Conservation (phyloP, 2,113 vertebrate species). For the Sylvilagus bachmani region DNA sequence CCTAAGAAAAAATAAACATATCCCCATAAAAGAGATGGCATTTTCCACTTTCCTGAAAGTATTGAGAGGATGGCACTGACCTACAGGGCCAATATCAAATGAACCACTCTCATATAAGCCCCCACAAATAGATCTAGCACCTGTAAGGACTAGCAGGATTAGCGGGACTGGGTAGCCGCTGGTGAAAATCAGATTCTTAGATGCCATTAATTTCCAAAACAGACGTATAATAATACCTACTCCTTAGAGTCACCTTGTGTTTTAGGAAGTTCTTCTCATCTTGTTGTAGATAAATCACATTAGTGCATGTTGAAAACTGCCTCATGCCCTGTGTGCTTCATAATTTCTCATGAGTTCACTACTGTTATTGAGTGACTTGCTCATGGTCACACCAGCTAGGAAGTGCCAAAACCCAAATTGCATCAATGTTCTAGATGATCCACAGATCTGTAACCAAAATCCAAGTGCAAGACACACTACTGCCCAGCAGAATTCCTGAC, state of each 20-base stretch:
- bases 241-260: background rate
- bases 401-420: background rate
- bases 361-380: background rate
- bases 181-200: background rate
- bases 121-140: background rate
- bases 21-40: background rate
- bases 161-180: rapidly evolving
- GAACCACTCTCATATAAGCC: background rate
- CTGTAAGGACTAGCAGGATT: background rate
- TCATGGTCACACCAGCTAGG: background rate
- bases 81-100: background rate
- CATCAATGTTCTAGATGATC: background rate
- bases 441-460: background rate
- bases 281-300: background rate
- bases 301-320: background rate
- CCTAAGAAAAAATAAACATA: background rate
- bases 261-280: background rate
- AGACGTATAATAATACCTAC: background rate
- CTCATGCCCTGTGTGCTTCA: background rate
- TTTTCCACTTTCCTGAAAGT: background rate
- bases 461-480: no score
- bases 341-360: background rate
- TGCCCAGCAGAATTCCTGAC: background rate
- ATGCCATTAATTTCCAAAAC: background rate
- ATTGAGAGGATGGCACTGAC: background rate